Percentiles rank a stretch among this genome's conserved stretches.
Conservation (phyloP, 2,797 vertebrate species). For the Apogon hyalosoma region DNA sequence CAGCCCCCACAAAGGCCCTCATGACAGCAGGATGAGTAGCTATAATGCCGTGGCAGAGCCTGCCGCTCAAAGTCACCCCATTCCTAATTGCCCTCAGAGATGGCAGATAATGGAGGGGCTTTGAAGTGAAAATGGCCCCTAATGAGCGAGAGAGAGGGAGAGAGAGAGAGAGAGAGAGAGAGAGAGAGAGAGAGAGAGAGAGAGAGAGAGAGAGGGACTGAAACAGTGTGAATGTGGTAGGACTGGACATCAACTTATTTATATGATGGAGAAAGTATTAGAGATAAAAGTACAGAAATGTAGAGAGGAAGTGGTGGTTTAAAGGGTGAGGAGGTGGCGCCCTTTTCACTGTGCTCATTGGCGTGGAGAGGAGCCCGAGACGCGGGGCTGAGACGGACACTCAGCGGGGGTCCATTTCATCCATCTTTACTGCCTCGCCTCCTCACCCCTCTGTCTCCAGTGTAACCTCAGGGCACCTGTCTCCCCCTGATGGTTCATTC, state of each 20-base stretch:
- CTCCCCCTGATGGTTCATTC: constrained; percentile 50
- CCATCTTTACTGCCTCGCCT: constrained; percentile 81
- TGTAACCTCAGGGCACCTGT: constrained; percentile 73
- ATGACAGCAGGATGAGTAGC: constrained; percentile 89
- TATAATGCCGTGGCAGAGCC: constrained; percentile 88
- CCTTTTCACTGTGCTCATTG: constrained; percentile 77
- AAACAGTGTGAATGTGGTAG: constrained; percentile 15
- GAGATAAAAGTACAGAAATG: constrained; percentile 11
- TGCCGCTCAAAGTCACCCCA: constrained; percentile 91
- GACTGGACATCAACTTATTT: constrained; percentile 81
- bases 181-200: constrained; percentile 76
- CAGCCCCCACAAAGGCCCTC: constrained; percentile 86
- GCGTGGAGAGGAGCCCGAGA: constrained; percentile 80
- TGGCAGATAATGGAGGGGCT: constrained; percentile 90
- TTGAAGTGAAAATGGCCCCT: constrained; percentile 92
- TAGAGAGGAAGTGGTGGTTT: background rate
- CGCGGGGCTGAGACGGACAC: constrained; percentile 85
- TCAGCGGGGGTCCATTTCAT: constrained; percentile 85
- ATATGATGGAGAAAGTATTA: constrained; percentile 53
- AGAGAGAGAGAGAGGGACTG: constrained; percentile 27
- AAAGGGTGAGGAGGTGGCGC: constrained; percentile 14
- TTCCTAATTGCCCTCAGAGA: constrained; percentile 94
- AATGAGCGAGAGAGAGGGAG: constrained; percentile 82
- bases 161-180: constrained; percentile 62
- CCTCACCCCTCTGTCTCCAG: constrained; percentile 62